Evolutionary conservation across 1,140 invertebrate genomes (phyloP).

Genomic region (Drosophila miranda): DNA sequence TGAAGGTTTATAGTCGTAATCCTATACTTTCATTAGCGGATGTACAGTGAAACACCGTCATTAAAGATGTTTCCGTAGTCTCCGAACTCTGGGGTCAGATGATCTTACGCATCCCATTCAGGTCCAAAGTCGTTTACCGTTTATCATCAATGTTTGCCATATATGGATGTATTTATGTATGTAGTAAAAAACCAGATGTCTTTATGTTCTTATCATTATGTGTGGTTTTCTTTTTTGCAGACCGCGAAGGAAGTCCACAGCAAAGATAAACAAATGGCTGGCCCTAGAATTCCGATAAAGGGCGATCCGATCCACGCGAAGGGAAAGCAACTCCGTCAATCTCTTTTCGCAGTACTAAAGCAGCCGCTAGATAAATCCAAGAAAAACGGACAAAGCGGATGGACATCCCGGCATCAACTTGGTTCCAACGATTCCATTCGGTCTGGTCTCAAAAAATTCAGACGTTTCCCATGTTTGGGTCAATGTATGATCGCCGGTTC

Average conservation of each 20-base stretch:
- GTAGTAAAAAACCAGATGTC: conserved; percentile 29
- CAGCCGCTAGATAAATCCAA: conserved; percentile 34
- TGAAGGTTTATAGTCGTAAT: no score
- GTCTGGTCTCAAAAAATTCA: background rate
- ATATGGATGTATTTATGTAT: background rate
- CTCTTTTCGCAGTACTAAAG: conserved; percentile 17
- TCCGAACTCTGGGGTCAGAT: no score
- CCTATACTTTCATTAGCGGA: no score
- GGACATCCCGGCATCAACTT: conserved; percentile 18
- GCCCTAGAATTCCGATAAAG: conserved; percentile 51
- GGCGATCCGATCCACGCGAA: conserved; percentile 6
- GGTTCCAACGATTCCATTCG: conserved; percentile 6
- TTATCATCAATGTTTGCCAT: conserved; percentile 38
- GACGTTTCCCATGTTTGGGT: background rate
- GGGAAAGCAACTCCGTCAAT: background rate
- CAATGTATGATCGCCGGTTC: background rate
- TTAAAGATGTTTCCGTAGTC: no score
- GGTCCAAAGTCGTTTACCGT: conserved; percentile 11
- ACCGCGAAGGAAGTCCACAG: conserved; percentile 62
- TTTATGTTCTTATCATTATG: conserved; percentile 40
- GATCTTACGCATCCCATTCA: conserved; percentile 7
- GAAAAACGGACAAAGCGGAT: conserved; percentile 9
- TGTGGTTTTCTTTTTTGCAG: conserved; percentile 28
- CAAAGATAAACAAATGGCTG: conserved; percentile 60
- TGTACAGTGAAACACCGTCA: no score